phyloP scores from a whole-genome alignment of 2,797 vertebrate genomes.

The Sebastes ruberrimus region DNA sequence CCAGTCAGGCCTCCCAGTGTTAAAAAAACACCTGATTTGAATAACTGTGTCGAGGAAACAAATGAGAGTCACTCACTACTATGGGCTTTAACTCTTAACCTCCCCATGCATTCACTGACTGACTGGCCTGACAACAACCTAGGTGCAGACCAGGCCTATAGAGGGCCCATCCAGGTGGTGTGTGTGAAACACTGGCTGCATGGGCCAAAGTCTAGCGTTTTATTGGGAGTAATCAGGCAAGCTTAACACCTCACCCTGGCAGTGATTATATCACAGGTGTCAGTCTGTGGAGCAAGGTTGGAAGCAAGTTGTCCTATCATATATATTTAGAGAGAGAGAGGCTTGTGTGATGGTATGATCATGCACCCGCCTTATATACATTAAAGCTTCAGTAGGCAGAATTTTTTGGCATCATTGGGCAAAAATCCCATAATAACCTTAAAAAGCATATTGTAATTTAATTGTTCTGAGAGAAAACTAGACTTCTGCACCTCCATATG shows the following conservation, averaged over 20 bases:
- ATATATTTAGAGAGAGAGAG: not conserved
- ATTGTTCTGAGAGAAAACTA: no score
- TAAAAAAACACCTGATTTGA: conserved; percentile 62
- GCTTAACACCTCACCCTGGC: conserved; percentile 33
- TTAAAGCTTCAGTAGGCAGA: not conserved
- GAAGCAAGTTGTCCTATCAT: not conserved
- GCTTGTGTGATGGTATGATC: conserved; percentile 12
- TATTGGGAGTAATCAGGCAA: conserved; percentile 55
- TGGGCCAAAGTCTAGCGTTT: conserved; percentile 72
- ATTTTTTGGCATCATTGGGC: no score
- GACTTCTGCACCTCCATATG: no score
- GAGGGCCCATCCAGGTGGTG: conserved; percentile 9
- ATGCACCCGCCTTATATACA: not conserved
- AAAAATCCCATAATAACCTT: no score
- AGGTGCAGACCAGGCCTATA: conserved; percentile 8
- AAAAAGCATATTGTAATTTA: no score
- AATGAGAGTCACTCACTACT: not conserved
- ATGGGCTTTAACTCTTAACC: not conserved
- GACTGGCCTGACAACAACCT: conserved; percentile 4
- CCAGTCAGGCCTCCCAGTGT: conserved; percentile 14
- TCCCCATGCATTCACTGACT: not conserved
- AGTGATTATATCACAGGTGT: conserved; percentile 52
- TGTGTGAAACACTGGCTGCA: conserved; percentile 16
- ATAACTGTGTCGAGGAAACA: conserved; percentile 67
- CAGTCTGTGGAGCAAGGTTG: not conserved